Conservation (phyloP, 2,888 invertebrate genomes). For the Drosophila meridiana region DNA sequence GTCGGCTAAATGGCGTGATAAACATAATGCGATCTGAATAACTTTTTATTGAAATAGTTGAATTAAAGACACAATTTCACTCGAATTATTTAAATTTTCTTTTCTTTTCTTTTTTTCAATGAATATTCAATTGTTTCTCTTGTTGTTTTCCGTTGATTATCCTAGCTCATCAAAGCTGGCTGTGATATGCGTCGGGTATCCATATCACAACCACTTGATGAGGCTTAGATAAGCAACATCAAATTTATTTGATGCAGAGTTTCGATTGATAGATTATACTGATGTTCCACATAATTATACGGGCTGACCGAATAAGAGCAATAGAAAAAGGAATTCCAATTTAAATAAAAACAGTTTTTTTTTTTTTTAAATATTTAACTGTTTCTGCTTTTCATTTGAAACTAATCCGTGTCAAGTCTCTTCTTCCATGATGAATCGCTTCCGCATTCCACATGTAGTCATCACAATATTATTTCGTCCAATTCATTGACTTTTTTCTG, state of each 20-base stretch:
- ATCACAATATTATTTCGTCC: neutral
- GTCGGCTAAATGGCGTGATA: neutral
- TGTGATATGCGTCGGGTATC: conserved; percentile 93
- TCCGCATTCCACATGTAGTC: neutral
- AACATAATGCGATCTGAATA: neutral
- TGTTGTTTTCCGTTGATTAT: conserved; percentile 85
- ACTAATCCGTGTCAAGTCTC: neutral
- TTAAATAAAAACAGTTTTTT: neutral
- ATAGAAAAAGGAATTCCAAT: neutral
- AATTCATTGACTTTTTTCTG: neutral
- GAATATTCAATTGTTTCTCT: conserved; percentile 18
- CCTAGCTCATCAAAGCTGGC: conserved; percentile 98
- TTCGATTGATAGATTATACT: conserved; percentile 3
- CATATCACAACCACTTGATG: conserved; percentile 96
- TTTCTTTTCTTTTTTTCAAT: neutral
- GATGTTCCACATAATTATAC: conserved; percentile 1
- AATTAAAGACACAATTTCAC: conserved; percentile 30
- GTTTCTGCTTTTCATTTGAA: neutral
- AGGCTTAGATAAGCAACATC: conserved; percentile 86
- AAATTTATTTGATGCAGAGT: conserved; percentile 49
- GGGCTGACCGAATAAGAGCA: neutral
- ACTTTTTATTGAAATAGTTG: neutral
- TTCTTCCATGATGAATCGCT: neutral
- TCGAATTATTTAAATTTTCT: conserved; percentile 23
- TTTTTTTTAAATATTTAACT: neutral